Base-by-base conservation (phyloP, 2,888 invertebrate species). In the Chrysolina haemoptera region DNA sequence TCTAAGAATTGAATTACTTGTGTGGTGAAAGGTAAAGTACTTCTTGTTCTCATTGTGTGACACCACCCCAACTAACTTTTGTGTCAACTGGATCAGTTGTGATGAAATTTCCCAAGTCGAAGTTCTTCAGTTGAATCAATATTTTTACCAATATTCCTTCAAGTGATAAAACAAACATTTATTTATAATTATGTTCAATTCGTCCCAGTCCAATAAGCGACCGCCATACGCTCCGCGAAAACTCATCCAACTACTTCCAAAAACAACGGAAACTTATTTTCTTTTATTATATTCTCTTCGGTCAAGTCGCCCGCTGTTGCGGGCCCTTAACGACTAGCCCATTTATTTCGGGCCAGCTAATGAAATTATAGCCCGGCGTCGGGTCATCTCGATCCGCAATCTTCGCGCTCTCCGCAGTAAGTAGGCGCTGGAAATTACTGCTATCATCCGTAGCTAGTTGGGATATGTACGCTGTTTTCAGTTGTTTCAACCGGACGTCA, bases 341-440 rank as follows among this genome's bases (percentile, higher is more conserved):
- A 90, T 90, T 90, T 90, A 89, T 90, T 68, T 68, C 65, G 86
- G 72, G 84, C 79, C 87, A 85, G 88, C 89, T 90, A 90, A 90
- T 90, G 90, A 90, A 90, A 90, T 90, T 90, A 90, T 90, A 88
- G 89, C 88, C 85, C 84, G 80, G 82, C 79, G 85, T 83, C 84
- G 81, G 86, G 85, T 86, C 86, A 86, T 87, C 85, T 81, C 80
- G 76, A 65, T 77, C 81, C 82, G 82, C 83, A 85, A 84, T 85
- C 85, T 85, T 83, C 79, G 82, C 82, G 59, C 59, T 59, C n/a
- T 59, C 59, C 27, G 59, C 59, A 59, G 59, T 27, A 59, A 59
- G 81, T 82, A 78, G 80, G 76, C 79, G 70, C 73, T 76, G 79
- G 79, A 59, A 83, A 82, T 83, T 83, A 82, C 82, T 78, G 79